These are phyloP conservation scores for Pinna nobilis DNA, from an alignment of 1,140 invertebrate genomes.

Conservation along the genomic window DNA sequence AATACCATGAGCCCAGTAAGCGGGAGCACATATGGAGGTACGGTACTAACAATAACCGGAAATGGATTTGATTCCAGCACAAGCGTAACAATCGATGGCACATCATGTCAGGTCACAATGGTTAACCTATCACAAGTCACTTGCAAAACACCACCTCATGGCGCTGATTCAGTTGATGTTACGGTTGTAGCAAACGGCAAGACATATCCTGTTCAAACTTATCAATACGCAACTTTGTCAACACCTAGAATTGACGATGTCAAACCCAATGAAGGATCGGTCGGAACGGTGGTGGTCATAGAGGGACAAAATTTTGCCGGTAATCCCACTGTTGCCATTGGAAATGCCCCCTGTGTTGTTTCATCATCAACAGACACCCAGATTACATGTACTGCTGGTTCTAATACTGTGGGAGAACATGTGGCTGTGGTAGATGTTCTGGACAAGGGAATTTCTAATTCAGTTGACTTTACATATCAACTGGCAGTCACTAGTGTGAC, in stretches of 20 bases:
- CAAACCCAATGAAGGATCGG: constrained; percentile 13
- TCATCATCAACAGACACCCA: constrained; percentile 16
- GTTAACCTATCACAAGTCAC: constrained; percentile 11
- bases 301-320: constrained; percentile 19
- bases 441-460: background rate
- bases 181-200: constrained; percentile 36
- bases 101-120: constrained; percentile 39
- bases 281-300: constrained; percentile 20
- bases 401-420: constrained; percentile 10
- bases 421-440: constrained; percentile 1
- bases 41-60: constrained; percentile 31
- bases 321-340: constrained; percentile 19
- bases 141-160: constrained; percentile 38
- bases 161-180: constrained; percentile 13
- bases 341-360: constrained; percentile 30
- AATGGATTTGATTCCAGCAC: constrained; percentile 44
- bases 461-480: constrained; percentile 13
- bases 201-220: constrained; percentile 25
- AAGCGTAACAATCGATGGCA: constrained; percentile 41
- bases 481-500: background rate
- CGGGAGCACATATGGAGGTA: constrained; percentile 43
- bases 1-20: constrained; percentile 12
- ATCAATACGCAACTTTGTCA: constrained; percentile 12
- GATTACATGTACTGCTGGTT: constrained; percentile 39
- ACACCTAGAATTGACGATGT: constrained; percentile 40